phyloP scores from a whole-genome alignment of 2,888 invertebrate species.

The Ophion ellenae region DNA sequence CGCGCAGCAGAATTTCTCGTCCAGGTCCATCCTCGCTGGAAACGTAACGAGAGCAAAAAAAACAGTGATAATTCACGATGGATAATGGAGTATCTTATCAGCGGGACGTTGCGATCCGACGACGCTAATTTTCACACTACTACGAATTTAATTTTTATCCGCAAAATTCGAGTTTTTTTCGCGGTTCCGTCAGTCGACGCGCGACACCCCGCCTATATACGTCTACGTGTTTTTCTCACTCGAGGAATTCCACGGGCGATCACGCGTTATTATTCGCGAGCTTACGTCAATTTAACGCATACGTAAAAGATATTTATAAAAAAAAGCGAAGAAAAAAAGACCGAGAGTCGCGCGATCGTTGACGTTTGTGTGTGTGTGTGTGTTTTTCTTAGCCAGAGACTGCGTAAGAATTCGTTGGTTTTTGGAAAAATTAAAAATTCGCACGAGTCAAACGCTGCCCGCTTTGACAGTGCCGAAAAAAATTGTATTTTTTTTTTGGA shows the following conservation, averaged over 20 bases:
- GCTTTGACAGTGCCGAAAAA: conserved; percentile 16
- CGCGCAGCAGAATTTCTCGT: conserved; percentile 37
- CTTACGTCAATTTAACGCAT: conserved; percentile 28
- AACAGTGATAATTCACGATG: not conserved
- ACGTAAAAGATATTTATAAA: conserved; percentile 7
- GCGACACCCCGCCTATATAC: not conserved
- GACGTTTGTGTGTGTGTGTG: not conserved
- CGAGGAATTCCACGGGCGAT: not conserved
- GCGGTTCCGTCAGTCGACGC: not conserved
- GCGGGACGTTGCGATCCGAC: too few species aligned
- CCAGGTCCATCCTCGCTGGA: conserved; percentile 67
- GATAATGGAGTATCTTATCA: not conserved
- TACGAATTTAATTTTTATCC: not conserved
- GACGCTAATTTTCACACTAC: too few species aligned
- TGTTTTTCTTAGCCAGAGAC: not conserved
- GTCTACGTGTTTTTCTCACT: not conserved
- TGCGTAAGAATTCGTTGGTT: not conserved
- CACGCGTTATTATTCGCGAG: not conserved
- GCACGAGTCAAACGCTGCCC: not conserved
- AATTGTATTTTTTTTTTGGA: not conserved
- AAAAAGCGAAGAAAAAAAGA: conserved; percentile 25
- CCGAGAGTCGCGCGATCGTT: not conserved
- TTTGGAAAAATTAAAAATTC: not conserved
- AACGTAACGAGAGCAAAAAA: conserved; percentile 13
- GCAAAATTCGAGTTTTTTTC: not conserved